Base-by-base conservation (phyloP, 2,113 vertebrate species). In the Probosciger aterrimus region DNA sequence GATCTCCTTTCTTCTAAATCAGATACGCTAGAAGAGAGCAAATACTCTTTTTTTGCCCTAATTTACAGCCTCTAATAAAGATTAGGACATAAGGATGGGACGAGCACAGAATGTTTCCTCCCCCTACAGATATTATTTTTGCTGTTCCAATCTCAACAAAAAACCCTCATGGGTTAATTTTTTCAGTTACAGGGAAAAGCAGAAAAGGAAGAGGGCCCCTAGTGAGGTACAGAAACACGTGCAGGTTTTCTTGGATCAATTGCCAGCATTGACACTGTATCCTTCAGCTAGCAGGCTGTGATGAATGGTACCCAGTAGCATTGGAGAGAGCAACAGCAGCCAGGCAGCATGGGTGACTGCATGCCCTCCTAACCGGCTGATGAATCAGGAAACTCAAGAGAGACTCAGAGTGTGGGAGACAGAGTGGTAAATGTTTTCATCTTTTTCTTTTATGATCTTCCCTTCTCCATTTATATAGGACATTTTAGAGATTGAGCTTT, bases 381-480 rank as follows among this genome's bases (percentile, higher is more conserved):
- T 97, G 95, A 86, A 97, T 97, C 95, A 64, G 62, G 71, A 64
- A 90, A 94, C 94, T 88, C 94, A 52, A 55, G 74, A 67, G 88
- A 95, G 90, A 88, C 87, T 43, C n/a, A 0, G 43, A 41, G 73
- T 37, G 89, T 73, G 80, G 70, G 59, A 92, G 69, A 60, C 78
- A 35, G 52, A 76, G 88, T 92, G 86, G 91, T 88, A 97, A 96
- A 95, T 96, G 91, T 94, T 87, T 97, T 97, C 97, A 98, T 98
- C 97, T 97, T 97, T 98, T 97, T 98, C 97, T 97, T 98, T 98
- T 97, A 98, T 94, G 96, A 96, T 96, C 95, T 92, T 97, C 91
- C 93, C 90, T 96, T 91, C 93, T 95, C 97, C 94, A 95, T 95
- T 98, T 97, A 98, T 95, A 89, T 75, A 90, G 96, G 97, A 98